These are phyloP conservation scores for Lycaena phlaeas DNA, from an alignment of 2,888 invertebrate species.

Conservation along the genomic window DNA sequence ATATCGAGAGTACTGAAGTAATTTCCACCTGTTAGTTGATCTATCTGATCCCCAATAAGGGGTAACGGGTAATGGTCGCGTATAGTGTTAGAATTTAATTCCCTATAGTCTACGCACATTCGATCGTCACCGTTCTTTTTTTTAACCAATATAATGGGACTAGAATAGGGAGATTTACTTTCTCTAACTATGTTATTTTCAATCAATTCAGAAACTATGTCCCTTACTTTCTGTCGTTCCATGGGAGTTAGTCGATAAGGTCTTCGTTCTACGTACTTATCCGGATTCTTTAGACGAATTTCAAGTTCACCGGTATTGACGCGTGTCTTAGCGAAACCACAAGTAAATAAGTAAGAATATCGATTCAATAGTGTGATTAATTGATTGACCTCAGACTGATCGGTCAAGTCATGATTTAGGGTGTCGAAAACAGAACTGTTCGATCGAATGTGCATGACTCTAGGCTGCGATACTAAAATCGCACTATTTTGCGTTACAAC, in stretches of 20 bases:
- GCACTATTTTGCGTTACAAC: not conserved
- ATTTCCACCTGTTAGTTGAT: slow-evolving; percentile 15
- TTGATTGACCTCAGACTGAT: slow-evolving; percentile 7
- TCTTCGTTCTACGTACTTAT: slow-evolving; percentile 11
- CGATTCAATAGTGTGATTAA: slow-evolving; percentile 10
- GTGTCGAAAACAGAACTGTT: slow-evolving; percentile 8
- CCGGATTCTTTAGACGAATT: slow-evolving; percentile 11
- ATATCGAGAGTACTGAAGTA: slow-evolving; percentile 18
- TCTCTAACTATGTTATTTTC: slow-evolving; percentile 12
- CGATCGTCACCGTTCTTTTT: slow-evolving; percentile 23
- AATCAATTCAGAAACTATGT: slow-evolving; percentile 13
- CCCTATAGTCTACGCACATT: slow-evolving; percentile 23
- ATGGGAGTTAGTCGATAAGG: slow-evolving; percentile 9
- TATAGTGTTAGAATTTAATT: slow-evolving; percentile 19
- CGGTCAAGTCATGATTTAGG: slow-evolving; percentile 8
- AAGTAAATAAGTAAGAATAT: slow-evolving; percentile 11
- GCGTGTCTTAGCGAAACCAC: slow-evolving; percentile 9
- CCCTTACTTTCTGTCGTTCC: slow-evolving; percentile 13
- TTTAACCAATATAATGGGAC: slow-evolving; percentile 17
- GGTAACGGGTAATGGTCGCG: slow-evolving; percentile 21
- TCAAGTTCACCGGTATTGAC: slow-evolving; percentile 10
- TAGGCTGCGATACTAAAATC: not conserved
- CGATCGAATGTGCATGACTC: not conserved
- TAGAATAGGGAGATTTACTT: slow-evolving; percentile 18
- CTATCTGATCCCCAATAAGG: slow-evolving; percentile 21